A percentile compares a stretch with the other conserved stretches of the same genome.
phyloP scores from a whole-genome alignment of 2,113 vertebrate genomes.

The Charadrius vociferus region DNA sequence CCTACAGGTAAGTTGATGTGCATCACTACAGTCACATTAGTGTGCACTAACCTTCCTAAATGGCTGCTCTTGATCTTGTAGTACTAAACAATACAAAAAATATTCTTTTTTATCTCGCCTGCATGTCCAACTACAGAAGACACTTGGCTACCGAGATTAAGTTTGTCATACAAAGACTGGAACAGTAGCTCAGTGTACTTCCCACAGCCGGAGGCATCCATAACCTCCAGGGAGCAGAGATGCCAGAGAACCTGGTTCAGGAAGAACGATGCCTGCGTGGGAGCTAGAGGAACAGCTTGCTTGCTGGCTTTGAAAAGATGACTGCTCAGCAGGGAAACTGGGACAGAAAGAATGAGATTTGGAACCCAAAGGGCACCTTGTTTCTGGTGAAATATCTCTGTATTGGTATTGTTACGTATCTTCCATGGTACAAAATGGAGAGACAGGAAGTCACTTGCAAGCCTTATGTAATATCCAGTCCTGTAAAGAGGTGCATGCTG shows the following conservation, averaged over 20 bases:
- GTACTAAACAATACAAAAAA: background rate
- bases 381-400: background rate
- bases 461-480: background rate
- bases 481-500: background rate
- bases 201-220: background rate
- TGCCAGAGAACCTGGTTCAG: background rate
- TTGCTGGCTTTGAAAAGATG: background rate
- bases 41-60: background rate
- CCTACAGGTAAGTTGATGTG: background rate
- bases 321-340: background rate
- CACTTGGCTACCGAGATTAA: background rate
- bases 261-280: fast-evolving
- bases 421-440: background rate
- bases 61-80: background rate
- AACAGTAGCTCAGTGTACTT: background rate
- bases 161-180: background rate
- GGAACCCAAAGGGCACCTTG: background rate
- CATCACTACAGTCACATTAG: background rate
- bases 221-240: background rate
- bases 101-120: background rate
- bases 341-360: background rate
- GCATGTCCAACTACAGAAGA: background rate
- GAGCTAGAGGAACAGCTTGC: background rate
- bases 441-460: background rate
- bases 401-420: background rate